Conservation (phyloP, 2,888 invertebrate genomes). For the Phytoseiulus persimilis region DNA sequence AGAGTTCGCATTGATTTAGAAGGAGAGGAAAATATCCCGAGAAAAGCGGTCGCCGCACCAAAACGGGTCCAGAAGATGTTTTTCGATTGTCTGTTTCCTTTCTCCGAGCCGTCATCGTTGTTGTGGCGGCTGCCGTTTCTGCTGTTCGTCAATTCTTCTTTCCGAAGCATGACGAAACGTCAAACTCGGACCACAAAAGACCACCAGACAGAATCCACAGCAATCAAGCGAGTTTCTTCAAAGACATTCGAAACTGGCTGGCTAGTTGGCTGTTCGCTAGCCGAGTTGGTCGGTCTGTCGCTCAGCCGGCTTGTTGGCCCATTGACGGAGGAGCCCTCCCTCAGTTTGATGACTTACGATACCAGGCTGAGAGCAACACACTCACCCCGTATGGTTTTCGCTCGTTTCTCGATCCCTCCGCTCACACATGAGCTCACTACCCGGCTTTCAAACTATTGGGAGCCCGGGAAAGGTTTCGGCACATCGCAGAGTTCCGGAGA, state of each 20-base stretch:
- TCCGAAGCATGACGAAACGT: constrained; percentile 5
- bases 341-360: background rate
- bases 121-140: background rate
- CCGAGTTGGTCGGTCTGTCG: background rate
- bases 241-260: background rate
- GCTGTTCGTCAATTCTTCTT: background rate
- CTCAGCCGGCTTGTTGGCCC: background rate
- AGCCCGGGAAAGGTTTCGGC: no score
- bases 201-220: background rate
- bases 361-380: background rate
- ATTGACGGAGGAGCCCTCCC: background rate
- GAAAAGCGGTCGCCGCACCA: background rate
- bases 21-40: background rate
- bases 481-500: no score
- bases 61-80: background rate
- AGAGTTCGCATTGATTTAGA: background rate
- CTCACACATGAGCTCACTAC: background rate
- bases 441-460: background rate
- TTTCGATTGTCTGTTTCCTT: background rate
- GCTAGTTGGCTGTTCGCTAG: background rate
- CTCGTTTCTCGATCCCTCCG: background rate
- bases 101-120: background rate
- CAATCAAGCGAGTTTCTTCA: background rate
- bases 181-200: background rate
- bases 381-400: background rate